phyloP scores from a whole-genome alignment of 2,888 invertebrate species.

The Tiphia femorata region DNA sequence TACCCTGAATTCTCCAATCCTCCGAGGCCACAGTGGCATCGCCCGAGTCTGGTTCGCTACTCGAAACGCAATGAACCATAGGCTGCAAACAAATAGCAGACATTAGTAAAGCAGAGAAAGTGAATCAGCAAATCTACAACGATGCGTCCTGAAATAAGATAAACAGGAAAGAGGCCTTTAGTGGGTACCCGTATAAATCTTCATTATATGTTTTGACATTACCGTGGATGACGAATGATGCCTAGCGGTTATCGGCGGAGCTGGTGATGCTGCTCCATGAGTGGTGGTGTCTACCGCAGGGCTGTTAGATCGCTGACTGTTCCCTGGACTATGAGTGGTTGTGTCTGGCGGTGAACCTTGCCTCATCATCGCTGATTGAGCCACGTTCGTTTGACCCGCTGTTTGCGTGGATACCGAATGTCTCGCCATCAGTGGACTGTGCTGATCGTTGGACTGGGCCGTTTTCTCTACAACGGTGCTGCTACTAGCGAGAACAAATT shows the following conservation, averaged over 20 bases:
- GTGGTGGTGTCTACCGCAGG: constrained; percentile 67
- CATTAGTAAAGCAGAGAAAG: no score
- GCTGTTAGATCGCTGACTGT: constrained; percentile 65
- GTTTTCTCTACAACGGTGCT: constrained; percentile 55
- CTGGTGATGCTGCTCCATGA: constrained; percentile 66
- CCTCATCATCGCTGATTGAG: constrained; percentile 66
- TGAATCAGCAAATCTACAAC: no score
- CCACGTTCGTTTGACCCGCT: constrained; percentile 66
- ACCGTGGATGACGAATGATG: constrained; percentile 63
- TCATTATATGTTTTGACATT: constrained; percentile 15
- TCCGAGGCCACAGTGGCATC: constrained; percentile 64
- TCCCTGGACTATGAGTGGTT: constrained; percentile 83
- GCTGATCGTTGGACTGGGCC: constrained; percentile 54
- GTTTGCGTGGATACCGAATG: constrained; percentile 85
- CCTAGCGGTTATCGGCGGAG: constrained; percentile 58
- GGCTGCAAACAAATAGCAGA: no score
- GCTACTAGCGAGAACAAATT: constrained; percentile 53
- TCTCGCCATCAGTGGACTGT: constrained; percentile 67
- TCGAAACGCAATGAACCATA: constrained; percentile 90
- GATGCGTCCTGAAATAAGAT: no score
- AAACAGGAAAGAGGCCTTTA: background rate
- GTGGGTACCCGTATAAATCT: background rate
- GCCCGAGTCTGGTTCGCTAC: constrained; percentile 83
- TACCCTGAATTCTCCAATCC: constrained; percentile 63
- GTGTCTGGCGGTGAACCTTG: constrained; percentile 84